Evolutionary conservation across 35 echinoderm and acorn worm species (phyloP).

Genomic region (Acanthaster planci): DNA sequence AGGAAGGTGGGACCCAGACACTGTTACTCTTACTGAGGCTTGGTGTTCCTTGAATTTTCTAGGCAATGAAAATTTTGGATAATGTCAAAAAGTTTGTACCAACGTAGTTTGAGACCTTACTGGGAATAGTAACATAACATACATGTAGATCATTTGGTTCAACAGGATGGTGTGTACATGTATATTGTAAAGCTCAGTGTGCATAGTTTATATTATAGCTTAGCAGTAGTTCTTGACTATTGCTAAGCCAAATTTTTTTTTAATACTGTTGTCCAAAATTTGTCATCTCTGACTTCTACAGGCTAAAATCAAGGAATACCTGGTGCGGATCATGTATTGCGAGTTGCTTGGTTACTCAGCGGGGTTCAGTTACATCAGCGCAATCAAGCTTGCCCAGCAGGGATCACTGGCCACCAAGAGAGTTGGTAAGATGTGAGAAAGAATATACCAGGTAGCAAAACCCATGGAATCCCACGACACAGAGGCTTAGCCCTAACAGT

Average conservation of each 20-base stretch:
- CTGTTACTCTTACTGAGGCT: background rate
- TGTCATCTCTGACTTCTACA: slow-evolving; percentile 5
- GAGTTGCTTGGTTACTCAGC: slow-evolving; percentile 91
- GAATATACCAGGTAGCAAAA: no score
- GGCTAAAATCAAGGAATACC: slow-evolving; percentile 85
- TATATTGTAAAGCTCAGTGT: no score
- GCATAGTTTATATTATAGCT: no score
- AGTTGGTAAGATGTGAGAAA: slow-evolving; percentile 98
- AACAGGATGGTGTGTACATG: no score
- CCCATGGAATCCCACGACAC: no score
- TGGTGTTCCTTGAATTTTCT: no score
- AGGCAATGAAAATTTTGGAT: no score
- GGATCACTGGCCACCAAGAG: slow-evolving; percentile 79
- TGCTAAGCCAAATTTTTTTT: background rate
- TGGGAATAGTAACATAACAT: no score
- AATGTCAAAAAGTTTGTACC: no score
- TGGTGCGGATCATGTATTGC: slow-evolving; percentile 94
- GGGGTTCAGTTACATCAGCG: slow-evolving; percentile 84
- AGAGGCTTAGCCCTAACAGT: no score
- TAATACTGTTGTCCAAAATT: background rate
- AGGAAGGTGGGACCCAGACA: background rate
- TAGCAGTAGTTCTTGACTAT: background rate
- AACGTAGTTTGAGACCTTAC: no score
- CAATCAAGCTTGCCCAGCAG: slow-evolving; percentile 94
- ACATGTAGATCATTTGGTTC: no score